Conservation (phyloP, 2,113 vertebrate species). For the Narcine bancroftii region DNA sequence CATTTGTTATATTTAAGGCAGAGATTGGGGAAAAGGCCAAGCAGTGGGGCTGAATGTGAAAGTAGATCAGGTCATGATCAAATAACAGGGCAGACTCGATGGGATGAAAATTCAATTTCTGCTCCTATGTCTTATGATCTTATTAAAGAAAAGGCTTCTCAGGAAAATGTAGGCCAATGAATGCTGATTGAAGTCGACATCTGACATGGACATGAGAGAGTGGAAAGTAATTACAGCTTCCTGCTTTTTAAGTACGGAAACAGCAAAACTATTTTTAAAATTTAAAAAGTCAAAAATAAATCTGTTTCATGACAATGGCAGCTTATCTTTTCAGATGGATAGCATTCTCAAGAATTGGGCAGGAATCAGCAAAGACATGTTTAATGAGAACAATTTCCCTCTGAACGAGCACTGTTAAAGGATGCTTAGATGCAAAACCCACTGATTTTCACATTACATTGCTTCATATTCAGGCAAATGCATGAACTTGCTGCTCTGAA, state of each 20-base stretch:
- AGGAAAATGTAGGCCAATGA: not conserved
- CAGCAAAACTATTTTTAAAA: constrained; percentile 26
- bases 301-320: not conserved
- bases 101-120: no score
- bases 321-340: not conserved
- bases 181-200: not conserved
- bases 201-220: not conserved
- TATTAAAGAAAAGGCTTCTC: not conserved
- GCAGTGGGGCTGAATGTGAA: no score
- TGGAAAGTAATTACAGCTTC: constrained; percentile 18
- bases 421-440: not conserved
- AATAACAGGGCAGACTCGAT: no score
- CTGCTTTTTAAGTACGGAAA: constrained; percentile 18
- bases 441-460: not conserved
- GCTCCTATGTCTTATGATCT: no score
- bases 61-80: no score
- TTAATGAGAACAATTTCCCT: not conserved
- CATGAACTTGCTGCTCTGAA: not conserved
- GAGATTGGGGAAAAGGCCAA: no score
- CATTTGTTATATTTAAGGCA: no score
- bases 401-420: not conserved
- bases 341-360: not conserved
- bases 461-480: not conserved
- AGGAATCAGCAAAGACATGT: not conserved
- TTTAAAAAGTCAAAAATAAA: not conserved